Percentiles rank a stretch among this genome's conserved stretches.
Evolutionary conservation across 2,113 vertebrate species (phyloP).

Genomic region (Sinocyclocheilus anshuiensis): DNA sequence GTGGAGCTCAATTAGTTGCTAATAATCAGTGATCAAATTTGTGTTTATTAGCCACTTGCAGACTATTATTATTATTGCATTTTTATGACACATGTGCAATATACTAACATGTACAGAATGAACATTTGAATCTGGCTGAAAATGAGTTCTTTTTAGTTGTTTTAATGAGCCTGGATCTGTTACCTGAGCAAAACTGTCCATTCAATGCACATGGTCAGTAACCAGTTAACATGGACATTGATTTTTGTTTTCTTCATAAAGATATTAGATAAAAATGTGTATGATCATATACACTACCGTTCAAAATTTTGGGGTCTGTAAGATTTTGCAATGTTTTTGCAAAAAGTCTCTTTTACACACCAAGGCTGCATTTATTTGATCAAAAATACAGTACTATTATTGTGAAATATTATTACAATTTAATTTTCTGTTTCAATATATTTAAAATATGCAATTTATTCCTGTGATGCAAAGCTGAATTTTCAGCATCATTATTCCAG

Average conservation of each 20-base stretch:
- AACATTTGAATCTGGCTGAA: neutral
- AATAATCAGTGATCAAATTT: neutral
- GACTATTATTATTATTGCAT: neutral
- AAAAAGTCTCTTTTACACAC: neutral
- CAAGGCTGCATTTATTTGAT: neutral
- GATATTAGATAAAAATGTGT: neutral
- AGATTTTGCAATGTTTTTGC: neutral
- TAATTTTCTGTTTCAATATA: neutral
- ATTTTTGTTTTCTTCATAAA: neutral
- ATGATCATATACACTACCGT: neutral
- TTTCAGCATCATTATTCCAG: neutral
- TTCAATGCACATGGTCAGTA: neutral
- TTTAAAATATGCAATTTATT: neutral
- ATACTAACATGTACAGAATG: conserved; percentile 16
- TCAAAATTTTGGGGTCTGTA: neutral
- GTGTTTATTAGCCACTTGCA: neutral
- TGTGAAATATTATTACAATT: neutral
- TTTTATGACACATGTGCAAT: neutral
- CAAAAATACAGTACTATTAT: neutral
- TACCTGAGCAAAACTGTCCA: neutral
- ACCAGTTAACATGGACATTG: neutral
- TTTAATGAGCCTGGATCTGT: neutral
- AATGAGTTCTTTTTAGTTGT: neutral
- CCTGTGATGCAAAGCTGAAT: too few species aligned
- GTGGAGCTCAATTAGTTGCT: conserved; percentile 78